Conservation (phyloP, 2,797 vertebrate genomes). For the Scolopax bukidnonensis region DNA sequence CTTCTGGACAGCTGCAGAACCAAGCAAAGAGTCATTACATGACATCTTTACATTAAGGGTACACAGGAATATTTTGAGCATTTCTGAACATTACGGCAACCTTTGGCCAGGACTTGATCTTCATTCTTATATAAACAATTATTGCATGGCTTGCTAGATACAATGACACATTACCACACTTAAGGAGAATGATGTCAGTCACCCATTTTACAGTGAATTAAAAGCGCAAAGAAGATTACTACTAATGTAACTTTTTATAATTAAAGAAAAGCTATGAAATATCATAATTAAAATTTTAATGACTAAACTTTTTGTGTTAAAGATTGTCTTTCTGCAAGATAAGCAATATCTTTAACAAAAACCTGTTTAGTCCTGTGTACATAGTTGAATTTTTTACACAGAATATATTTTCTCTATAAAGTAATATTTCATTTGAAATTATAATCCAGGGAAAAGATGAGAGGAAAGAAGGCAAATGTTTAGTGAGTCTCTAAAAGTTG, state of each 20-base stretch:
- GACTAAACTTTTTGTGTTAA: not conserved
- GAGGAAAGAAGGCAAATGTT: not conserved
- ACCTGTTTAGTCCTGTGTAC: not conserved
- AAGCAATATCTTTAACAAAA: not conserved
- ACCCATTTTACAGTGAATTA: not conserved
- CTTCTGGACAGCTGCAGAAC: not conserved
- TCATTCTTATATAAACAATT: not conserved
- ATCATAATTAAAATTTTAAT: not conserved
- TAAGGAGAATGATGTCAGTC: not conserved
- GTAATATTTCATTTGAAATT: not conserved
- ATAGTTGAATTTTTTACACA: conserved; percentile 10
- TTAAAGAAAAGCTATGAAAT: not conserved
- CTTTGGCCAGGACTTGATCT: not conserved
- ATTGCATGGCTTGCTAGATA: not conserved
- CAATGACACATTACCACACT: not conserved
- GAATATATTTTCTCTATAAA: not conserved
- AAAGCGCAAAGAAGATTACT: not conserved
- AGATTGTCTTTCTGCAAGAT: not conserved
- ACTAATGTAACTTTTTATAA: not conserved
- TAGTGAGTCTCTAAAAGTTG: not conserved
- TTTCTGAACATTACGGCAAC: not conserved
- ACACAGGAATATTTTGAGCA: not conserved
- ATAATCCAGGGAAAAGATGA: not conserved
- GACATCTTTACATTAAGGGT: not conserved
- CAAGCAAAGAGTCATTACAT: accelerated